Base-by-base conservation (phyloP, 2,113 vertebrate genomes). In the Azemiops feae region DNA sequence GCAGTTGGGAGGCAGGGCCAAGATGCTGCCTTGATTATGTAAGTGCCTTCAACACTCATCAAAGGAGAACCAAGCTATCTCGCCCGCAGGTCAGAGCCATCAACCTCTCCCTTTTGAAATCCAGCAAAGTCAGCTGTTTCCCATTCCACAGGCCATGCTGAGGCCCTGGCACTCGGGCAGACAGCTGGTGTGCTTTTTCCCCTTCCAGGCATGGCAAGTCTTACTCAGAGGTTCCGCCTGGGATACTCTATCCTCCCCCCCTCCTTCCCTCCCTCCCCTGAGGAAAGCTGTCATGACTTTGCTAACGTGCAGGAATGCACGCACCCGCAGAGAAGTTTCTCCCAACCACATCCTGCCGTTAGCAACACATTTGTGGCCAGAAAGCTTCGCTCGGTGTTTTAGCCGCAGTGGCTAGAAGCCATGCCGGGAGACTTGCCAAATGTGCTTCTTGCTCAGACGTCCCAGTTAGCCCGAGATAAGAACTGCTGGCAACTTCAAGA, bases 281-380 rank as follows among this genome's bases (percentile, higher is more conserved):
- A 14, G 50, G 60, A 34, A 55, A 89, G 58, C 88, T 54, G 81
- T 69, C 39, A 22, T 86, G 88, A 58, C 53, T 89, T 60, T 93
- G 87, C 60, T 34, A 93, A 93, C 88, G 92, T 93, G 88, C 88
- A 93, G 30, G 57, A 89, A 58, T 39, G 69, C 88, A 89, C 47
- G 43, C 6, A 27, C 53, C 23, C 88, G 30, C 57, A 47, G 64
- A 89, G 85, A 20, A 23, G 53, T 54, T 58, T 58, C 92, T 20
- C 6, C 12, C 88, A 53, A 25, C 91, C 86, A 53, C 27, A 53
- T 60, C n/a, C 86, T 34, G 86, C 7, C 34, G 22, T 12, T 52
- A 55, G 52, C 39, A 3, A 47, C 14, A 8, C 52, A 30, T 54
- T 45, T 22, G 58, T 39, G 53, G 50, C 87, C 25, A 9, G 27